Evolutionary conservation across 2,797 vertebrate species (phyloP).

Genomic region (Discoglossus pictus): DNA sequence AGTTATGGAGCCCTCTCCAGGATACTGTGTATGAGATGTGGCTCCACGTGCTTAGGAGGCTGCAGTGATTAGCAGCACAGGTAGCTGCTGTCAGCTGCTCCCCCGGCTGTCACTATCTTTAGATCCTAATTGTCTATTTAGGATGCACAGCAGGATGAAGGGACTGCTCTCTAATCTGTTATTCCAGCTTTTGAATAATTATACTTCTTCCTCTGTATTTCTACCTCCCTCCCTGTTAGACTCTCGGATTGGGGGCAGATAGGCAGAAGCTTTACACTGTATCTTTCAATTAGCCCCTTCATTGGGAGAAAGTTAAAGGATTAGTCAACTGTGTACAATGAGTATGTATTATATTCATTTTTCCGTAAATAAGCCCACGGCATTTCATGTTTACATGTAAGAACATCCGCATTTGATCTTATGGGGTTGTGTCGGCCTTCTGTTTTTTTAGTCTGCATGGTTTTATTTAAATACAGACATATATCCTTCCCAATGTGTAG

Average conservation of each 20-base stretch:
- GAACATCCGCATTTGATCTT: slow-evolving; percentile 13
- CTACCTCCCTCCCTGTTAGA: slow-evolving; percentile 26
- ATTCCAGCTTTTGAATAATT: slow-evolving; percentile 46
- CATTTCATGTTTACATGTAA: slow-evolving; percentile 23
- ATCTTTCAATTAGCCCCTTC: slow-evolving; percentile 44
- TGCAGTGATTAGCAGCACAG: slow-evolving; percentile 41
- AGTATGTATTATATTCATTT: slow-evolving; percentile 27
- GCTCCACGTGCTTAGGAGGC: slow-evolving; percentile 13
- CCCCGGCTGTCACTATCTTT: slow-evolving; percentile 47
- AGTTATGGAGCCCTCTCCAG: slow-evolving; percentile 37
- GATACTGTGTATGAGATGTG: not conserved
- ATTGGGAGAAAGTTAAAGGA: slow-evolving; percentile 23
- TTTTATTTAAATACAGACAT: no score
- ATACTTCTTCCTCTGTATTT: slow-evolving; percentile 26
- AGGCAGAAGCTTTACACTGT: slow-evolving; percentile 2
- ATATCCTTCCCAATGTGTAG: no score
- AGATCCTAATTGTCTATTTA: slow-evolving; percentile 47
- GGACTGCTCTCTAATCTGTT: slow-evolving; percentile 41
- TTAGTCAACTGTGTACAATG: slow-evolving; percentile 26
- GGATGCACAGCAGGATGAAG: slow-evolving; percentile 17
- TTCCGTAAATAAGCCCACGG: slow-evolving; percentile 9
- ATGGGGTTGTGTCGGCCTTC: not conserved
- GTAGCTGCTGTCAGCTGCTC: slow-evolving; percentile 40
- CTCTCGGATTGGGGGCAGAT: slow-evolving; percentile 13
- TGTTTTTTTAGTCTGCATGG: no score